Evolutionary conservation across 2,888 invertebrate genomes (phyloP).

Genomic region (Tetragonula carbonaria): DNA sequence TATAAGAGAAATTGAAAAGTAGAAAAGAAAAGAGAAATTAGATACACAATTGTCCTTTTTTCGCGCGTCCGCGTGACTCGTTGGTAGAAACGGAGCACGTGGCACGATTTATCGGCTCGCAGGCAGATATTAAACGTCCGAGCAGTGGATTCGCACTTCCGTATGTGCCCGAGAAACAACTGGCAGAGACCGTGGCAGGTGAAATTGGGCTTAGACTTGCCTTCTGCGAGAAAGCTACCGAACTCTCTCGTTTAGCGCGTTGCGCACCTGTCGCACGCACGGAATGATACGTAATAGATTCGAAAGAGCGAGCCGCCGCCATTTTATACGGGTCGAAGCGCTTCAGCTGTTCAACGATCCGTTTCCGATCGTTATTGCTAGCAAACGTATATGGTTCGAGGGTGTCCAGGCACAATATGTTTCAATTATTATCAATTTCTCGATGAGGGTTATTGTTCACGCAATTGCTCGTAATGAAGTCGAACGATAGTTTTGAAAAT

Average conservation of each 20-base stretch:
- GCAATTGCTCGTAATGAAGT: neutral
- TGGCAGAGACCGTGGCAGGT: conserved; percentile 59
- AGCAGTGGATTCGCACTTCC: neutral
- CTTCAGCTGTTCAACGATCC: conserved; percentile 50
- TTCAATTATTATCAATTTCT: neutral
- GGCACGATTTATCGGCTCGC: conserved; percentile 12
- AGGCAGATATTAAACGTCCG: neutral
- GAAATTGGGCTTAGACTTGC: conserved; percentile 63
- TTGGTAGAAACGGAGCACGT: neutral
- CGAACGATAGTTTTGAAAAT: neutral
- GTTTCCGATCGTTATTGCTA: conserved; percentile 8
- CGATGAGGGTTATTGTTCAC: neutral
- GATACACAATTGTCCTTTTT: neutral
- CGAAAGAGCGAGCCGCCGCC: conserved; percentile 31
- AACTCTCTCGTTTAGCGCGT: conserved; percentile 43
- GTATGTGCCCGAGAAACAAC: conserved; percentile 33
- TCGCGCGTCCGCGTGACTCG: neutral
- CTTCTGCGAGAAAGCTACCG: conserved; percentile 52
- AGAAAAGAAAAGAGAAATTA: neutral
- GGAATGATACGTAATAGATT: conserved; percentile 58
- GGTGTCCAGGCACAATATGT: neutral
- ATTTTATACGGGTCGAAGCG: conserved; percentile 34
- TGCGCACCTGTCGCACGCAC: conserved; percentile 67
- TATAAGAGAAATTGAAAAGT: too few relatives aligned
- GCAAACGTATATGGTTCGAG: neutral